Evolutionary conservation across 1,140 invertebrate species (phyloP), one percentile per base, ranked within the genome.

Genomic region (Zelostemma sp.): DNA sequence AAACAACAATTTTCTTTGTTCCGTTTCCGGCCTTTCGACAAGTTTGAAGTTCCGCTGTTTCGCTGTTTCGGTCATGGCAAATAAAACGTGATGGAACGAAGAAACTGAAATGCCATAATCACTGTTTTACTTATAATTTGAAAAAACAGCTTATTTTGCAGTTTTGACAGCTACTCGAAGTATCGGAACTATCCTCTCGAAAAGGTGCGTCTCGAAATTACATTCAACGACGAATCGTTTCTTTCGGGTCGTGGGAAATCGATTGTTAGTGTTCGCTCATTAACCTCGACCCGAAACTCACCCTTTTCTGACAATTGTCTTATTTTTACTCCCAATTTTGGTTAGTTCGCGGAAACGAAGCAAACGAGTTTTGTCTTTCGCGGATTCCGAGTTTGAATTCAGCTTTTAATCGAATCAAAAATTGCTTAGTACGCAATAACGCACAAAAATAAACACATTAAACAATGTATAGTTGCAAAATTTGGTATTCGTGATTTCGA

Each of bases 91-190:
- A 38, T 38, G 35, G 12, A 38, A 38, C 35, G 35, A n/a, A 14
- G 12, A 38, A 38, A 38, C 11, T 38, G 35, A 38, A 38, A 38
- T 38, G 35, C 12, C 35, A 38, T 14, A 38, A 38, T 38, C 35
- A 14, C 35, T 38, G 9, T 38, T 38, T 38, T 14, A n/a, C 35
- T 38, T 11, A n/a, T n/a, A 38, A 38, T 38, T 38, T 38, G 35
- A 38, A 38, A 38, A 38, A 38, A n/a, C 1, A 38, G 35, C 35
- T 3, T 38, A 38, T 38, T 38, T 38, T 11, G 12, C 11, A 38
- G 35, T 38, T 38, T 38, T 38, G 12, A n/a, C 12, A n/a, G 35
- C n/a, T 38, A 1, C 12, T 14, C 12, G 35, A 38, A 38, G 9
- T n/a, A n/a, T 38, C 12, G 9, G 3, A n/a, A 38, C 3, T n/a